Percentiles rank a stretch among this genome's conserved stretches.
Evolutionary conservation across 2,888 invertebrate genomes (phyloP).

Genomic region (Ennomos fuscantarius): DNA sequence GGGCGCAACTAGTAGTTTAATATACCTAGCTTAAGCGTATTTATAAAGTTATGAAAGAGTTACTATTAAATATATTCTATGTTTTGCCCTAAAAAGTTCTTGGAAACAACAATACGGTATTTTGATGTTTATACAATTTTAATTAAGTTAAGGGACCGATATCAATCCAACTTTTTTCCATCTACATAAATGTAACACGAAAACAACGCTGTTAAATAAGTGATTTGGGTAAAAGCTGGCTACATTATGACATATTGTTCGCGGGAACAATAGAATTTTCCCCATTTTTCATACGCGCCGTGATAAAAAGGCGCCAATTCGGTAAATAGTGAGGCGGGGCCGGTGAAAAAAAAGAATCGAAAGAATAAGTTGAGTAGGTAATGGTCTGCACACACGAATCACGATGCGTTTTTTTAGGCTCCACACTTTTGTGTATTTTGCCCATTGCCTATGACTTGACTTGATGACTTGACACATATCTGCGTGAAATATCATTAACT

Average conservation of each 20-base stretch:
- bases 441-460: too few relatives aligned
- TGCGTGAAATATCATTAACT: too few relatives aligned
- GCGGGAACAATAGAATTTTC: conserved; percentile 56
- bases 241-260: conserved; percentile 71
- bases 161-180: conserved; percentile 20
- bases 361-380: conserved; percentile 18
- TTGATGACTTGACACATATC: too few relatives aligned
- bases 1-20: too few relatives aligned
- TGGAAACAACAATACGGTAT: too few relatives aligned
- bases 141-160: neutral
- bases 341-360: conserved; percentile 30
- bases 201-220: conserved; percentile 46
- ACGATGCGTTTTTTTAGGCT: conserved; percentile 1
- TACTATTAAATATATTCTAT: too few relatives aligned
- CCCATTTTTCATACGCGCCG: conserved; percentile 54
- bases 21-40: too few relatives aligned
- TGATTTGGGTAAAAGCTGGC: conserved; percentile 58
- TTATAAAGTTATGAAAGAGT: too few relatives aligned
- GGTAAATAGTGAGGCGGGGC: conserved; percentile 31
- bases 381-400: conserved; percentile 8
- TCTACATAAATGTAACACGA: conserved; percentile 19
- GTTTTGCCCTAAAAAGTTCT: too few relatives aligned
- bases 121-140: too few relatives aligned
- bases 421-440: too few relatives aligned
- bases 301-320: conserved; percentile 39